Base-by-base conservation (phyloP, 2,888 invertebrate genomes). In the Cenopis cana region DNA sequence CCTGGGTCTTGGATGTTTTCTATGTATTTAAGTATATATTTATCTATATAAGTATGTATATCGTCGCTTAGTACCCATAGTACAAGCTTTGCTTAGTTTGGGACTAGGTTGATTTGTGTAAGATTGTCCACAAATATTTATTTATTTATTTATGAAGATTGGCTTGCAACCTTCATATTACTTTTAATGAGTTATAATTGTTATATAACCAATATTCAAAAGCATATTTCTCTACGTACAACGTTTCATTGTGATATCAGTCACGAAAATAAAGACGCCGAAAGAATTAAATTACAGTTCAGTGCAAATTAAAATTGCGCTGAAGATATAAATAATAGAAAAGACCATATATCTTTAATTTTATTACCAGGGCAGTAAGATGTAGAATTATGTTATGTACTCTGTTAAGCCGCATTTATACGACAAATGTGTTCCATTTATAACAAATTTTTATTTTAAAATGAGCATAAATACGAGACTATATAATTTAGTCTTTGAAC, bases 221-320 rank as follows among this genome's bases (percentile, higher is more conserved):
- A 14, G 46, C 46, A n/a, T 41, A 41, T 41, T 41, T 41, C 14
- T 46, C 54, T 14, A 24, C 38, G 10, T 12, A 18, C 24, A 52
- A 64, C 64, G 38, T 52, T 54, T 10, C 38, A 64, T 38, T 38
- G 64, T n/a, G 54, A 11, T 24, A 52, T 38, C n/a, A 38, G 52
- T 38, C 36, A 52, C 10, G n/a, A 59, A 60, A 64, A 12, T 36
- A 36, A 64, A 64, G 36, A 38, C 50, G 50, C 54, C 64, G 20
- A 62, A 62, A 24, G 18, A 64, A 17, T 52, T 33, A 62, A 4
- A 64, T 8, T 52, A 52, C 18, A 61, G 29, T 24, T 24, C 1
- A 8, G 50, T n/a, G 46, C 36, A 33, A 46, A 9, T 36, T 5
- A 18, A 60, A 62, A 50, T 14, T 50, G 46, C 18, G 50, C 29